Percentiles rank a stretch among this genome's conserved stretches.
These are phyloP conservation scores for Amiota communis DNA, from an alignment of 2,888 invertebrate genomes.

Conservation along the genomic window DNA sequence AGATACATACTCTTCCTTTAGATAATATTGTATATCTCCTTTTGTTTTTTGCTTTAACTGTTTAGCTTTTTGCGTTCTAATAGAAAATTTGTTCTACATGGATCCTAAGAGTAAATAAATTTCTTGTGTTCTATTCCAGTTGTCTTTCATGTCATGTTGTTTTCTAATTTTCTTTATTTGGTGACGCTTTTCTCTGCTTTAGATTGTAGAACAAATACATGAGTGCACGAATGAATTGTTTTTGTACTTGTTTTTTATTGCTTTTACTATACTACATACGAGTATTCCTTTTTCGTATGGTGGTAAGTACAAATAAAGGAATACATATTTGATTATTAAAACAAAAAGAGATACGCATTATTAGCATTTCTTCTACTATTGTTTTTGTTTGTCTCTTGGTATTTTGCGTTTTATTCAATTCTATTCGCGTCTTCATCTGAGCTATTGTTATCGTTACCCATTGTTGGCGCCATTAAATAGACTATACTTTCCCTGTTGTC, in stretches of 20 bases:
- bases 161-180: slow-evolving; percentile 17
- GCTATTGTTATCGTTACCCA: neutral
- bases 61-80: too few species aligned
- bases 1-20: too few species aligned
- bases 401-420: too few species aligned
- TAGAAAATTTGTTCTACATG: too few species aligned
- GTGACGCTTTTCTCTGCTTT: neutral
- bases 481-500: too few species aligned
- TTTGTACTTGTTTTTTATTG: neutral
- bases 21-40: too few species aligned
- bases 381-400: neutral
- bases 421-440: too few species aligned
- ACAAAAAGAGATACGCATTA: slow-evolving; percentile 16
- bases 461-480: neutral
- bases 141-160: slow-evolving; percentile 11
- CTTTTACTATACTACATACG: neutral
- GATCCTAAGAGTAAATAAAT: too few species aligned
- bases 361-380: slow-evolving; percentile 13
- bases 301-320: slow-evolving; percentile 7
- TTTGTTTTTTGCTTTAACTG: too few species aligned
- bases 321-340: slow-evolving; percentile 21
- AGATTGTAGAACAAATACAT: neutral
- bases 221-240: too few species aligned
- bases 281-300: slow-evolving; percentile 8
- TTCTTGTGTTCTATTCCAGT: slow-evolving; percentile 8